A percentile compares a stretch with the other conserved stretches of the same genome.
Evolutionary conservation across 2,888 invertebrate species (phyloP).

Genomic region (Onthophagus sagittarius): DNA sequence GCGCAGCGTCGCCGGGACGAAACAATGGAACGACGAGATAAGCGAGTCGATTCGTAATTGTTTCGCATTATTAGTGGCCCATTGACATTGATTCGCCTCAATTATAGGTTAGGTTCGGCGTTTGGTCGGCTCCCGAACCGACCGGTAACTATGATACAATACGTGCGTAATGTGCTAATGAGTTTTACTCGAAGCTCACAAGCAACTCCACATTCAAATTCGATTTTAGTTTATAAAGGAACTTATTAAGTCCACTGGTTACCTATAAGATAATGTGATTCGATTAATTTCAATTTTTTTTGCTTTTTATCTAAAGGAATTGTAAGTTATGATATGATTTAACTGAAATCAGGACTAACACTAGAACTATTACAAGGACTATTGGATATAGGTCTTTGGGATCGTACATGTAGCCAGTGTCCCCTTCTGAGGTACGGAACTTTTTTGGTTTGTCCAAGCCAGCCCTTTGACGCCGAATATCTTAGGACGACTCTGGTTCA

Average conservation of each 20-base stretch:
- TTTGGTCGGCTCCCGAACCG: not conserved
- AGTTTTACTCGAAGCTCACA: not conserved
- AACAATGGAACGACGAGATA: conserved; percentile 30
- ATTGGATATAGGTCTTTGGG: no score
- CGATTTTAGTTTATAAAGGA: not conserved
- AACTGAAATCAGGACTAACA: no score
- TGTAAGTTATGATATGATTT: no score
- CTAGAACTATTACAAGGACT: no score
- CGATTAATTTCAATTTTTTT: no score
- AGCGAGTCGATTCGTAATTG: conserved; percentile 35
- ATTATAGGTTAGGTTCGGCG: conserved; percentile 24
- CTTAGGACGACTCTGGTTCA: no score
- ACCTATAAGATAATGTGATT: no score
- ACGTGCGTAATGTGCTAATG: not conserved
- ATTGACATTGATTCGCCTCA: conserved; percentile 38
- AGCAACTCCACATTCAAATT: not conserved
- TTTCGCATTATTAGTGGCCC: conserved; percentile 37
- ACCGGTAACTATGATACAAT: conserved; percentile 5
- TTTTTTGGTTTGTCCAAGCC: no score
- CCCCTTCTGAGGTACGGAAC: no score
- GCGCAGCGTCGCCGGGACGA: conserved; percentile 16
- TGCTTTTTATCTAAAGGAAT: no score
- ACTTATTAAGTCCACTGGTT: not conserved
- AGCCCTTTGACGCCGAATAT: no score
- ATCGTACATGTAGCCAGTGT: no score